Conservation (phyloP, 1,140 invertebrate genomes). For the Drosophila auraria region DNA sequence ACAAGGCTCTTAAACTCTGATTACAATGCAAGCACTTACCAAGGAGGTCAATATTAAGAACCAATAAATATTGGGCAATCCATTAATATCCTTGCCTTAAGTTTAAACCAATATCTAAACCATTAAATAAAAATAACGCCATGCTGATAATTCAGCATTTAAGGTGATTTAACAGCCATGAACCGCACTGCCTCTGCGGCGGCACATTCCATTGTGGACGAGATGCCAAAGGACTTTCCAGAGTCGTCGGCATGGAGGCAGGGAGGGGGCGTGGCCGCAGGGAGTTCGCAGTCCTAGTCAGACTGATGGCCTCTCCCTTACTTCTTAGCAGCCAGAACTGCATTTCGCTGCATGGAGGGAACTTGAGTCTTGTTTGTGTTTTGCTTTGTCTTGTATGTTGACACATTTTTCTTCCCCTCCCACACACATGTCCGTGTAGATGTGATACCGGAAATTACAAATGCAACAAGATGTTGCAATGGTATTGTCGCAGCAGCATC, state of each 20-base stretch:
- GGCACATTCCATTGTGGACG: slow-evolving; percentile 8
- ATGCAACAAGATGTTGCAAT: slow-evolving; percentile 77
- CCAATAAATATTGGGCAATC: too few relatives aligned
- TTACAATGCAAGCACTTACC: too few relatives aligned
- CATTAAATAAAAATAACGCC: too few relatives aligned
- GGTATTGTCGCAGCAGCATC: slow-evolving; percentile 40
- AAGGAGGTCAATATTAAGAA: too few relatives aligned
- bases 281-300: slow-evolving; percentile 16
- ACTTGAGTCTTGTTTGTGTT: slow-evolving; percentile 75
- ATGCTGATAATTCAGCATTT: too few relatives aligned
- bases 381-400: slow-evolving; percentile 74
- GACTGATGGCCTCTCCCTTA: neutral
- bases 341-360: slow-evolving; percentile 38
- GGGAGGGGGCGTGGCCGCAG: slow-evolving; percentile 5
- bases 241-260: neutral
- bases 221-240: slow-evolving; percentile 11
- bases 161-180: neutral
- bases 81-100: too few relatives aligned
- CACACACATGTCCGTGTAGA: slow-evolving; percentile 8
- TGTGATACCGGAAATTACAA: slow-evolving; percentile 75
- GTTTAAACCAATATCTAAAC: too few relatives aligned
- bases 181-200: slow-evolving; percentile 17
- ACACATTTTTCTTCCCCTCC: slow-evolving; percentile 61
- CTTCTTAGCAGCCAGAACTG: neutral
- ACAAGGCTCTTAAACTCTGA: too few relatives aligned